phyloP scores from a whole-genome alignment of 92 coral and sea anemone species.

The Epizoanthus illoricatus region DNA sequence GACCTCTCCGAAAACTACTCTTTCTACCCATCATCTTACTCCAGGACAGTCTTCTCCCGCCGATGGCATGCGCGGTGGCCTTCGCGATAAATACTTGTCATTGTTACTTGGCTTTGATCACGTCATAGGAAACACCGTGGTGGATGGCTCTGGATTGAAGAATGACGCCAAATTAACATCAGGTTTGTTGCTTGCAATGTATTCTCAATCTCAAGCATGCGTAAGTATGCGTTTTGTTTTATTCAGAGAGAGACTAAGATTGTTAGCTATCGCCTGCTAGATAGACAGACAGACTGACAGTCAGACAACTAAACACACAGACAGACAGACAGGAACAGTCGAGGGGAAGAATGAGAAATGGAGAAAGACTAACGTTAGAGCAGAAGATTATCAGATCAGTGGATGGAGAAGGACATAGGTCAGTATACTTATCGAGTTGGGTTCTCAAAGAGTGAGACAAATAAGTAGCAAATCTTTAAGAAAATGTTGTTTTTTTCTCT shows the following conservation, averaged over 20 bases:
- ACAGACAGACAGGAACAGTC: too few species aligned
- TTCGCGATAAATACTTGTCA: constrained; percentile 63
- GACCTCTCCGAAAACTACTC: constrained; percentile 32
- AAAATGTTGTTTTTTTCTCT: neutral
- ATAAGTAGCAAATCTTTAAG: neutral
- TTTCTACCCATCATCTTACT: constrained; percentile 51
- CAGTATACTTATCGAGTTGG: too few species aligned
- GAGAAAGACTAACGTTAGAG: too few species aligned
- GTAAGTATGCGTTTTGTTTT: neutral
- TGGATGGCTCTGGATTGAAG: constrained; percentile 85
- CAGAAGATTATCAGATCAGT: too few species aligned
- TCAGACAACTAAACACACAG: too few species aligned
- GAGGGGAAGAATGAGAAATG: too few species aligned
- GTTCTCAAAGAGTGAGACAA: too few species aligned
- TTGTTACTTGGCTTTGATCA: constrained; percentile 93
- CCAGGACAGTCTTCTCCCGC: neutral
- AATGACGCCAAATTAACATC: constrained; percentile 74
- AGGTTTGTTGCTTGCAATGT: constrained; percentile 52
- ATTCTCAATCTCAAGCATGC: neutral
- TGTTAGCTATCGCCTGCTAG: too few species aligned
- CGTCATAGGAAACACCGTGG: constrained; percentile 73
- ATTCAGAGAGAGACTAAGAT: too few species aligned
- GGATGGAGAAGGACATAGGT: too few species aligned
- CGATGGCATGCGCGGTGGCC: constrained; percentile 29
- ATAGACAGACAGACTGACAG: too few species aligned